Conservation (phyloP, 2,888 invertebrate species). For the Congeria kusceri region DNA sequence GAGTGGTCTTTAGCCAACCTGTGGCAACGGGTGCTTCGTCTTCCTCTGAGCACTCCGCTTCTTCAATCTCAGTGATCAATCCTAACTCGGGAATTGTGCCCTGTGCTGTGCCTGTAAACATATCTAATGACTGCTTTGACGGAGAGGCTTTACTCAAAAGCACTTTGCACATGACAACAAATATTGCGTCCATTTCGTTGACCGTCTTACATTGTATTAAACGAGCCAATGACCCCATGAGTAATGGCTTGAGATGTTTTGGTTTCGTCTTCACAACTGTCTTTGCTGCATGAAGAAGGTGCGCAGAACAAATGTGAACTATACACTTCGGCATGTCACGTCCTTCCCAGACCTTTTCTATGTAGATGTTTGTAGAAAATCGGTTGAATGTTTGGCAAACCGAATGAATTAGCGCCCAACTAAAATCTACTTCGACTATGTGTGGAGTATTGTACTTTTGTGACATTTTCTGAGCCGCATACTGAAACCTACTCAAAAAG, state of each 20-base stretch:
- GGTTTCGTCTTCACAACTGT: too few species aligned
- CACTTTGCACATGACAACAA: not conserved
- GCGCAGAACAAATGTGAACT: conserved; percentile 8
- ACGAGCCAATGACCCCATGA: not conserved
- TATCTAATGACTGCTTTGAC: too few species aligned
- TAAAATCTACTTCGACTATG: not conserved
- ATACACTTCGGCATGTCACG: not conserved
- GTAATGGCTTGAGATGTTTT: not conserved
- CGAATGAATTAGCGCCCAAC: conserved; percentile 8
- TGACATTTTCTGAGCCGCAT: too few species aligned
- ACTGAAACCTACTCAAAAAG: too few species aligned
- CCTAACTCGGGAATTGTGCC: too few species aligned
- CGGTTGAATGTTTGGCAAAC: not conserved
- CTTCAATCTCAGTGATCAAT: too few species aligned
- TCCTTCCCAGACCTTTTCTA: not conserved
- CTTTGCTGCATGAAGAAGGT: not conserved
- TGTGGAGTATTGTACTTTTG: not conserved
- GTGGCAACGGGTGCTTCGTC: not conserved
- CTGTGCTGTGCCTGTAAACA: too few species aligned
- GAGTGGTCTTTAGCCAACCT: not conserved
- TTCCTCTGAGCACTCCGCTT: not conserved
- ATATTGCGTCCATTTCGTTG: not conserved
- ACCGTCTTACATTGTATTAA: conserved; percentile 4
- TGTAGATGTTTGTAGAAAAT: not conserved
- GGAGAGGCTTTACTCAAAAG: too few species aligned